These are phyloP conservation scores for Pseudococcus jackbeardsleyi DNA, from an alignment of 2,888 invertebrate species.

Conservation along the genomic window DNA sequence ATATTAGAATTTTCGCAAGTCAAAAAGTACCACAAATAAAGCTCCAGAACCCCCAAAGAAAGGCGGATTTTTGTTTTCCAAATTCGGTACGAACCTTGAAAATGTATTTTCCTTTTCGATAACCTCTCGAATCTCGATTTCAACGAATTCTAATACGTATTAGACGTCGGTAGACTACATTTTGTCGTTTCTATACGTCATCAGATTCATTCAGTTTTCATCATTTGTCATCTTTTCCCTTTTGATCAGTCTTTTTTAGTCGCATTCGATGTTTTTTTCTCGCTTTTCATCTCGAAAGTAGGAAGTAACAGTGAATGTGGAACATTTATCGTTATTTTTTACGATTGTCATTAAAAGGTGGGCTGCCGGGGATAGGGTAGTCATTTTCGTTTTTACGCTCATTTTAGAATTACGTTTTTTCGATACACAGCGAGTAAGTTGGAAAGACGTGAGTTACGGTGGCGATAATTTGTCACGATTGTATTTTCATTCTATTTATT, in stretches of 20 bases:
- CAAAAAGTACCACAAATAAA: too few relatives aligned
- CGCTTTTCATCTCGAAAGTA: conserved; percentile 7
- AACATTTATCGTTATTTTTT: conserved; percentile 43
- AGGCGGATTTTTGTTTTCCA: too few relatives aligned
- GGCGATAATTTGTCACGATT: conserved; percentile 22
- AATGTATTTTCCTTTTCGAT: not conserved
- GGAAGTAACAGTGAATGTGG: not conserved
- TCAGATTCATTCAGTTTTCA: conserved; percentile 14
- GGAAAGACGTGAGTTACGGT: conserved; percentile 3
- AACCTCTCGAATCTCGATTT: not conserved
- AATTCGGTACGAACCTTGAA: not conserved
- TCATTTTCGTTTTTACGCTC: conserved; percentile 14
- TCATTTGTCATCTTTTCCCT: conserved; percentile 35
- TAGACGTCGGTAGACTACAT: not conserved
- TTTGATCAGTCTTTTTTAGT: not conserved
- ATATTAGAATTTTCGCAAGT: too few relatives aligned
- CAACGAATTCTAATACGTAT: conserved; percentile 26
- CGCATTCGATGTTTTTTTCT: not conserved
- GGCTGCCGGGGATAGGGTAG: not conserved
- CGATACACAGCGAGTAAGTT: not conserved
- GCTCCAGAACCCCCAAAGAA: too few relatives aligned
- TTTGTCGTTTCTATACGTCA: conserved; percentile 8
- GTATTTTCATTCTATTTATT: conserved; percentile 8
- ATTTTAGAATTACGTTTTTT: conserved; percentile 18
- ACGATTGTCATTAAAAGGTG: conserved; percentile 12